phyloP scores from a whole-genome alignment of 2,113 vertebrate genomes.

The Oenanthe melanoleuca region DNA sequence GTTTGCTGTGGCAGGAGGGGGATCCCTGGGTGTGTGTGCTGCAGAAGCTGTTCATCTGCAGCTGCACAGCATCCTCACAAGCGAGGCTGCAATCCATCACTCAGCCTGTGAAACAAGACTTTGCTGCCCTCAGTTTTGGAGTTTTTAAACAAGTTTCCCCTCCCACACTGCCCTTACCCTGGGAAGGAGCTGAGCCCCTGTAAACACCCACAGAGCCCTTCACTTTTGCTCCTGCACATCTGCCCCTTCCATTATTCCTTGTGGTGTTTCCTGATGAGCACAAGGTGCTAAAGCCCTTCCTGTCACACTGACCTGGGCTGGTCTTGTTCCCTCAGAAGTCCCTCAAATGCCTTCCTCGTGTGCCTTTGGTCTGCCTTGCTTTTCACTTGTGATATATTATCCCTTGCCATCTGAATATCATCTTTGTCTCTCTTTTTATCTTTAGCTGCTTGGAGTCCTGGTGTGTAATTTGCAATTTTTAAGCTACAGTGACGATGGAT shows the following conservation, averaged over 20 bases:
- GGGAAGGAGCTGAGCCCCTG: not conserved
- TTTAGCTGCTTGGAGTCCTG: not conserved
- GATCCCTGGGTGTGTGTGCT: not conserved
- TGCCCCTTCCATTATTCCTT: not conserved
- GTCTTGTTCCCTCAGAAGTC: not conserved
- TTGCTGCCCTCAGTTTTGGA: not conserved
- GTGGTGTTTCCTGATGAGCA: not conserved
- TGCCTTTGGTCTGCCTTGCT: not conserved
- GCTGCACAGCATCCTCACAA: not conserved
- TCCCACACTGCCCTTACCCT: fast-evolving
- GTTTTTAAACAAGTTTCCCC: not conserved
- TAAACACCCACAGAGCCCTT: not conserved
- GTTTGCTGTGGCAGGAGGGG: not conserved
- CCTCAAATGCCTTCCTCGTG: not conserved
- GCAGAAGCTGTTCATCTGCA: not conserved
- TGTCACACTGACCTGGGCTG: not conserved
- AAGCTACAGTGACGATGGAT: conserved; percentile 13
- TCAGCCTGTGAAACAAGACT: not conserved
- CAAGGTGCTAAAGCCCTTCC: not conserved
- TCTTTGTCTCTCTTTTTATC: not conserved
- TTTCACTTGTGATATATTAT: not conserved
- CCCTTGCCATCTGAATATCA: not conserved
- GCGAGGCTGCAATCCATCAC: not conserved
- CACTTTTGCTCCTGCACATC: not conserved
- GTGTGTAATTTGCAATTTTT: not conserved